phyloP scores from a whole-genome alignment of 2,888 invertebrate genomes.

The Cataglyphis livida region DNA sequence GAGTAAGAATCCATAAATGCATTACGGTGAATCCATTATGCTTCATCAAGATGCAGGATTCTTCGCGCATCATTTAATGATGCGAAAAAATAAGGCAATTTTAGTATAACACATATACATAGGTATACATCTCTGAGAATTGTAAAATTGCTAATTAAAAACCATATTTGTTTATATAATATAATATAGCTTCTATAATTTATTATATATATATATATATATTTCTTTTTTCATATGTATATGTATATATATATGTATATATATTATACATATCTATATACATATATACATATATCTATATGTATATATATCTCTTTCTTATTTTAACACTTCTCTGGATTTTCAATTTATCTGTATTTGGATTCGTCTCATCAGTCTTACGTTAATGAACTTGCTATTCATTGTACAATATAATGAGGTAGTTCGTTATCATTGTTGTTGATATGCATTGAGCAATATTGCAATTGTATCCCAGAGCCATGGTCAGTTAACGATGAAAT shows the following conservation, averaged over 20 bases:
- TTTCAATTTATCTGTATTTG: conserved; percentile 28
- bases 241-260: conserved; percentile 38
- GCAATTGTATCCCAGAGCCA: conserved; percentile 83
- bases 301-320: neutral
- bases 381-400: conserved; percentile 66
- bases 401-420: conserved; percentile 67
- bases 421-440: conserved; percentile 59
- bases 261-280: conserved; percentile 30
- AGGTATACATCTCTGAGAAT: conserved; percentile 18
- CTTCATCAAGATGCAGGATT: neutral
- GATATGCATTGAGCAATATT: conserved; percentile 79
- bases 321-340: neutral
- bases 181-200: conserved; percentile 64
- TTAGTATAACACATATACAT: conserved; percentile 29
- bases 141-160: neutral
- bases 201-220: conserved; percentile 45
- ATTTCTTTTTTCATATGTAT: conserved; percentile 3
- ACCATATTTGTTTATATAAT: conserved; percentile 41
- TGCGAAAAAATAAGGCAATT: neutral
- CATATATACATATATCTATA: conserved; percentile 55
- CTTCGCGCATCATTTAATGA: conserved; percentile 18
- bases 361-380: conserved; percentile 69
- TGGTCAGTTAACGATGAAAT: conserved; percentile 73
- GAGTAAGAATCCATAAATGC: neutral
- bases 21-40: neutral